These are phyloP conservation scores for Macropis europaea DNA, from an alignment of 2,888 invertebrate species.

Conservation along the genomic window DNA sequence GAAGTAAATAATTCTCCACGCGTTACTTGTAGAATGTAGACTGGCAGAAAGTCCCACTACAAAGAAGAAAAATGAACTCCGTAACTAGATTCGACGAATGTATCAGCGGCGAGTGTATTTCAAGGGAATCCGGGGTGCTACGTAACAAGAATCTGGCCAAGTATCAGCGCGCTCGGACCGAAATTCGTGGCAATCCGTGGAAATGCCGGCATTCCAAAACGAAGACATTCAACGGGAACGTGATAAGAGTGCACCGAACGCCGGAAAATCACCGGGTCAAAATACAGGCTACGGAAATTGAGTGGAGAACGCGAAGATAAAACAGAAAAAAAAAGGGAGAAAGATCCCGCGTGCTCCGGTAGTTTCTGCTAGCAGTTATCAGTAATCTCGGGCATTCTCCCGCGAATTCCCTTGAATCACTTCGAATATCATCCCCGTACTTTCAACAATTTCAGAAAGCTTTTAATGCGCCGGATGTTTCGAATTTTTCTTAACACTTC, in stretches of 20 bases:
- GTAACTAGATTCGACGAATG: neutral
- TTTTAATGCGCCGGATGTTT: neutral
- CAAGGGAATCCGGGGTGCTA: neutral
- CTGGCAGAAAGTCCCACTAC: neutral
- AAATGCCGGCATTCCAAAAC: slow-evolving; percentile 8
- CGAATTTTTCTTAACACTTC: neutral
- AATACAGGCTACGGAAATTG: slow-evolving; percentile 27
- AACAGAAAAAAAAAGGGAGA: slow-evolving; percentile 9
- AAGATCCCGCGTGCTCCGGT: neutral
- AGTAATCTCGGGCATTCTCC: neutral
- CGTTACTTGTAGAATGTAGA: no score
- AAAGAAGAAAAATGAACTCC: neutral
- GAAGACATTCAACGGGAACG: slow-evolving; percentile 20
- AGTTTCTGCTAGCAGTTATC: neutral
- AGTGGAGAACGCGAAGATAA: slow-evolving; percentile 21
- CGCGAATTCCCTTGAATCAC: neutral
- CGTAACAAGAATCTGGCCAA: slow-evolving; percentile 20
- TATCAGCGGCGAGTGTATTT: neutral
- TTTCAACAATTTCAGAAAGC: neutral
- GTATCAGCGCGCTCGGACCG: neutral
- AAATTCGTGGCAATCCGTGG: slow-evolving; percentile 12
- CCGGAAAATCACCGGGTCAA: slow-evolving; percentile 13
- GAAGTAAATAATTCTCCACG: no score
- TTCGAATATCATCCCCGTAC: neutral
- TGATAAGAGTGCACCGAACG: slow-evolving; percentile 13